Percentiles rank a stretch among this genome's conserved stretches.
phyloP scores from a whole-genome alignment of 1,140 invertebrate genomes.

The Solenopsis fugax region DNA sequence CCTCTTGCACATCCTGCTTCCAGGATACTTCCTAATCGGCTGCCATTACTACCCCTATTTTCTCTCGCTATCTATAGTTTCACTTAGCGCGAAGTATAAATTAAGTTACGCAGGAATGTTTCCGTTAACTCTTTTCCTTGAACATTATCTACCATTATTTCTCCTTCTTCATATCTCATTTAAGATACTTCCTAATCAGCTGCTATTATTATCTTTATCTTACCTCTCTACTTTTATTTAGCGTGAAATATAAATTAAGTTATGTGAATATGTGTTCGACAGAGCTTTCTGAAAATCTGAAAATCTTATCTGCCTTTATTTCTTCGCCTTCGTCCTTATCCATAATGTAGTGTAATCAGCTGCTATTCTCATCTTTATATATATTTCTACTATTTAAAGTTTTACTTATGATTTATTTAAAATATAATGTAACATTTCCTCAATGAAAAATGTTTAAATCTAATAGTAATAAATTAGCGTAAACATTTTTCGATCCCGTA shows the following conservation, averaged over 20 bases:
- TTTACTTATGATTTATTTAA: not conserved
- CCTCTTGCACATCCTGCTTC: conserved; percentile 51
- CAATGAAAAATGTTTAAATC: not conserved
- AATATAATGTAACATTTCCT: not conserved
- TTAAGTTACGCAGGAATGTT: conserved; percentile 56
- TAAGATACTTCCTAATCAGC: conserved; percentile 50
- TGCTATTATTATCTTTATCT: conserved; percentile 41
- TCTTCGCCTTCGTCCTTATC: not conserved
- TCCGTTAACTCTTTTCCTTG: conserved; percentile 47
- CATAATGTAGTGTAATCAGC: not conserved
- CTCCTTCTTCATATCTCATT: conserved; percentile 42
- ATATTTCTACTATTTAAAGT: not conserved
- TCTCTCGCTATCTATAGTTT: conserved; percentile 56
- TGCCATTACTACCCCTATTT: conserved; percentile 65
- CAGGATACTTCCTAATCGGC: conserved; percentile 60
- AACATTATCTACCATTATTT: conserved; percentile 51
- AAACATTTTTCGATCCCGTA: not conserved
- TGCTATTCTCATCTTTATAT: not conserved
- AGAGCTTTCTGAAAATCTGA: not conserved
- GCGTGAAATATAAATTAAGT: not conserved
- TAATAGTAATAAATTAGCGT: not conserved
- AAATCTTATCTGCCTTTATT: not conserved
- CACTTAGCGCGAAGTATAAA: conserved; percentile 53
- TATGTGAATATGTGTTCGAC: not conserved
- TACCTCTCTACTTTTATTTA: conserved; percentile 7